A percentile compares a stretch with the other conserved stretches of the same genome.
phyloP scores from a whole-genome alignment of 2,797 vertebrate species.

The Thripadectes ignobilis region DNA sequence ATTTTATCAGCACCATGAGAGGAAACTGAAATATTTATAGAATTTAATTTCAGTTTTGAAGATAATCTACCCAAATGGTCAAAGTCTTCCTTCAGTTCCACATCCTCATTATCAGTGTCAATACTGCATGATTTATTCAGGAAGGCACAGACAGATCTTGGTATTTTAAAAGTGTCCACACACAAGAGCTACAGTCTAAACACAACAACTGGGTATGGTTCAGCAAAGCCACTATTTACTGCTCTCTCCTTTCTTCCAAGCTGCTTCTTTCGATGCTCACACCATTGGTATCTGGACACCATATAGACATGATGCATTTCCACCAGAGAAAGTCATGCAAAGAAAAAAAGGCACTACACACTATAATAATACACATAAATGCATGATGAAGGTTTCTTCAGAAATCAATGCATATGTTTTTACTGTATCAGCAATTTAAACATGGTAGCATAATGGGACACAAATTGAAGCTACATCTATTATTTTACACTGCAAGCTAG shows the following conservation, averaged over 20 bases:
- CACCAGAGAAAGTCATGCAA: not conserved
- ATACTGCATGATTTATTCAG: not conserved
- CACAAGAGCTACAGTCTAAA: not conserved
- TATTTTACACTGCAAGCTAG: conserved; percentile 59
- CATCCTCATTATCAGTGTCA: not conserved
- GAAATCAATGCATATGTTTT: conserved; percentile 57
- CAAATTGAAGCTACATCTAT: conserved; percentile 64
- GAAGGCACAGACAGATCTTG: not conserved
- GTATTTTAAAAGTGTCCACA: not conserved
- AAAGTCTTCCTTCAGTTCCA: not conserved
- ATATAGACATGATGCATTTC: rapidly evolving
- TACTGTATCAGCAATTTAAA: conserved; percentile 68
- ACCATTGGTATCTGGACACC: not conserved
- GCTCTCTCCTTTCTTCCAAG: not conserved
- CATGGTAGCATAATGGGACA: conserved; percentile 61
- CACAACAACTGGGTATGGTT: not conserved
- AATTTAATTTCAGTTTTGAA: conserved; percentile 45
- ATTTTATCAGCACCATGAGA: conserved; percentile 42
- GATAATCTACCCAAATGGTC: not conserved
- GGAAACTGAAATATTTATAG: not conserved
- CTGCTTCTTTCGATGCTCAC: not conserved
- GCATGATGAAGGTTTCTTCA: conserved; percentile 25
- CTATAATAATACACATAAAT: conserved; percentile 46
- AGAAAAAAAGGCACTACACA: not conserved
- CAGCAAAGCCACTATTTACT: not conserved